Evolutionary conservation across 1,140 invertebrate genomes (phyloP).

Genomic region (Bombus confusus): DNA sequence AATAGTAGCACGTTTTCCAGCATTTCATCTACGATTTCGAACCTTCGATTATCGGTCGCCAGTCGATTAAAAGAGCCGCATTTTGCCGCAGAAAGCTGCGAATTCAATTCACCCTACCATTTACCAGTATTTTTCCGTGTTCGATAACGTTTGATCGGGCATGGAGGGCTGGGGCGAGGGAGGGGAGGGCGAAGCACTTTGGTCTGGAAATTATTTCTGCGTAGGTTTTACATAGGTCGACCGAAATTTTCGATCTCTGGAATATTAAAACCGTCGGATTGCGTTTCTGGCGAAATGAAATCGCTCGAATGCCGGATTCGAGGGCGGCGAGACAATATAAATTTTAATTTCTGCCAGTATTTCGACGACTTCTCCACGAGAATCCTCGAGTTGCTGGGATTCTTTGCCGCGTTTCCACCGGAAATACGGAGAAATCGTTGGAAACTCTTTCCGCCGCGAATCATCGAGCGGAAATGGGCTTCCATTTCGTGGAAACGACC

Average conservation of each 20-base stretch:
- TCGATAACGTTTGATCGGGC: too few relatives aligned
- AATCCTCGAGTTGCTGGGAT: not conserved
- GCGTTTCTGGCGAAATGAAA: constrained; percentile 1
- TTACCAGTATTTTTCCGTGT: not conserved
- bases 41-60: not conserved
- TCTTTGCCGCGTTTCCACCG: not conserved
- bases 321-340: constrained; percentile 2
- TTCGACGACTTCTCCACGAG: not conserved
- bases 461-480: constrained; percentile 31
- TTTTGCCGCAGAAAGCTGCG: not conserved
- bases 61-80: not conserved
- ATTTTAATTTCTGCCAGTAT: constrained; percentile 15
- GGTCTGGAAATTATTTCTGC: not conserved
- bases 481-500: constrained; percentile 19
- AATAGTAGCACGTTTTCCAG: too few relatives aligned
- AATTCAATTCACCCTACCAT: not conserved
- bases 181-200: too few relatives aligned
- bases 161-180: rapidly evolving
- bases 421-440: constrained; percentile 5
- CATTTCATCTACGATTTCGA: not conserved
- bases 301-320: not conserved
- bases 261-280: not conserved
- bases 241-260: not conserved
- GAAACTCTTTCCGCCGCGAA: not conserved
- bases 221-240: not conserved